Conservation (phyloP, 1,140 invertebrate species). For the Panagrolaimus sp. region DNA sequence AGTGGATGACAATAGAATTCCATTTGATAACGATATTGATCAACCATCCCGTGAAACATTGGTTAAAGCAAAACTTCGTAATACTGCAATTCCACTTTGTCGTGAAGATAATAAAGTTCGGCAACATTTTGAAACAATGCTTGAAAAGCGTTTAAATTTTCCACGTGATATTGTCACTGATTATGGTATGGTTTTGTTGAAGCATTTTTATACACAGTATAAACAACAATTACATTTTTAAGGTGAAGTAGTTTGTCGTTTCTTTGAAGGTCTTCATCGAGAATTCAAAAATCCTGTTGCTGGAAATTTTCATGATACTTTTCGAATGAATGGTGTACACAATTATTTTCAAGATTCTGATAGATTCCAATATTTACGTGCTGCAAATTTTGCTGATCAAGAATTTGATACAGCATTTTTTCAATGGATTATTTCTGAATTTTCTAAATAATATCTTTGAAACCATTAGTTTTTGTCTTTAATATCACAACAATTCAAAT, state of each 20-base stretch:
- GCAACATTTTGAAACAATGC: conserved; percentile 29
- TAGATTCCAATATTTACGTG: conserved; percentile 30
- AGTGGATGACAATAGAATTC: conserved; percentile 20
- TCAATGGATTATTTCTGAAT: conserved; percentile 27
- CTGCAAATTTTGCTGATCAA: conserved; percentile 18
- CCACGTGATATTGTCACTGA: conserved; percentile 34
- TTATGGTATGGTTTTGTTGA: conserved; percentile 32
- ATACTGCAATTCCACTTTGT: conserved; percentile 29
- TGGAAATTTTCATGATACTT: conserved; percentile 45
- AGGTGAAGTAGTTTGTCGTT: conserved; percentile 36
- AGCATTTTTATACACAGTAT: neutral
- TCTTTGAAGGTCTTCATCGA: conserved; percentile 39
- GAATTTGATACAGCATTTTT: conserved; percentile 40
- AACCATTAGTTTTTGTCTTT: too few species aligned
- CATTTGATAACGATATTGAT: conserved; percentile 21
- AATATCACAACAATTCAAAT: too few species aligned
- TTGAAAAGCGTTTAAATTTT: conserved; percentile 32
- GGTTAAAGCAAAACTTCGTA: conserved; percentile 17
- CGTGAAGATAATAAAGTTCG: conserved; percentile 29
- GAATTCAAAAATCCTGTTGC: conserved; percentile 31
- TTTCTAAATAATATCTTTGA: conserved; percentile 16
- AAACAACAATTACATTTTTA: conserved; percentile 9
- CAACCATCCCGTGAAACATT: conserved; percentile 15
- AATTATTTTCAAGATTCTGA: conserved; percentile 42
- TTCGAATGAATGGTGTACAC: conserved; percentile 40